Percentiles rank a stretch among this genome's conserved stretches.
phyloP scores from a whole-genome alignment of 2,888 invertebrate species.

The Pseudoips prasinana region DNA sequence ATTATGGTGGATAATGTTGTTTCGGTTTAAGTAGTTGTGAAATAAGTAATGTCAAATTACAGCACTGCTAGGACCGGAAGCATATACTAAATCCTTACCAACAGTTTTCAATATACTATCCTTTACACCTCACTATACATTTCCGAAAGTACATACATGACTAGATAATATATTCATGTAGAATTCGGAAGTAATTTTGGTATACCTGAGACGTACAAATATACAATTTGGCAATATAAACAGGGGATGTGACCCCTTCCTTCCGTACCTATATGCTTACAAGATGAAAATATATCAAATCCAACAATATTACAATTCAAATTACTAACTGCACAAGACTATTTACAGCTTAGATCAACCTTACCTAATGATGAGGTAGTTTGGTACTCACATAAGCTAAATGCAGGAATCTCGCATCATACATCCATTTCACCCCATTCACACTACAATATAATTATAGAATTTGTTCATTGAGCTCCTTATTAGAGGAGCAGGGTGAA shows the following conservation, averaged over 20 bases:
- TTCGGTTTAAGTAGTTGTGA: no score
- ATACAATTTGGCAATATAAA: conserved; percentile 75
- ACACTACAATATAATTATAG: conserved; percentile 15
- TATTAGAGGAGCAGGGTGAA: conserved; percentile 5
- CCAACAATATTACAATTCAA: conserved; percentile 50
- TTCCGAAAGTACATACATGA: conserved; percentile 82
- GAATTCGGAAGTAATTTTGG: conserved; percentile 80
- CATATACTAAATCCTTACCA: no score
- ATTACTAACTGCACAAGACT: conserved; percentile 63
- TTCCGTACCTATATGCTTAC: conserved; percentile 43
- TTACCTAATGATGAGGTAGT: conserved; percentile 80
- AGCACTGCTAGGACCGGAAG: no score
- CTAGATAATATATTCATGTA: conserved; percentile 82
- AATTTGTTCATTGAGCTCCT: conserved; percentile 25
- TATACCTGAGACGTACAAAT: conserved; percentile 72
- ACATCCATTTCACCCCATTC: conserved; percentile 18
- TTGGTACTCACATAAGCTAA: conserved; percentile 68
- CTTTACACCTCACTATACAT: no score
- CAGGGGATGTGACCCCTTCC: conserved; percentile 42
- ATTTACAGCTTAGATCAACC: conserved; percentile 73
- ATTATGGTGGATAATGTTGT: no score
- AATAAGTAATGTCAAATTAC: no score
- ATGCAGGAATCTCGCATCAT: conserved; percentile 55
- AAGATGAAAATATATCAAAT: conserved; percentile 49
- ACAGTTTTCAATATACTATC: no score